phyloP scores from a whole-genome alignment of 2,888 invertebrate genomes.

The Schrankia costaestrigalis region DNA sequence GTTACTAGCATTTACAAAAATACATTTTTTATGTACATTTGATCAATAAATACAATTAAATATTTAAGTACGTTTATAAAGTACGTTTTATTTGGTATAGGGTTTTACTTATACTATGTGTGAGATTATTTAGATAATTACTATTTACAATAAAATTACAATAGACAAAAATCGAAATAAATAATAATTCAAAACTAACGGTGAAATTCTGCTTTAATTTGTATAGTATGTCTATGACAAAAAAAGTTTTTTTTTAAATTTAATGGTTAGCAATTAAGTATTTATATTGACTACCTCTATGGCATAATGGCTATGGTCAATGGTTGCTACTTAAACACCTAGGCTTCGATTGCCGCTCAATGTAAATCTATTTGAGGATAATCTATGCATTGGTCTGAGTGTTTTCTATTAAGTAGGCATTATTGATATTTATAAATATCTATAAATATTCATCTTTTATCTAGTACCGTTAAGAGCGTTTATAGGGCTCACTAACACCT shows the following conservation, averaged over 20 bases:
- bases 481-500: too few species aligned
- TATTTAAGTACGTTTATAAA: constrained; percentile 23
- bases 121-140: constrained; percentile 26
- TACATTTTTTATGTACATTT: constrained; percentile 34
- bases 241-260: too few species aligned
- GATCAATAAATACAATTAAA: constrained; percentile 2
- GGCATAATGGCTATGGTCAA: neutral
- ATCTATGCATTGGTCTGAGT: too few species aligned
- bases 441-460: too few species aligned
- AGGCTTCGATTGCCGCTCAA: too few species aligned
- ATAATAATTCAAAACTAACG: neutral
- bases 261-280: neutral
- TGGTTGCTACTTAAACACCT: too few species aligned
- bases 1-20: constrained; percentile 45
- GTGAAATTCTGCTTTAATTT: neutral
- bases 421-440: too few species aligned
- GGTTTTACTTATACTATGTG: constrained; percentile 13
- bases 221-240: neutral
- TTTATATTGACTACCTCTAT: neutral
- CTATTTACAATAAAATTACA: neutral
- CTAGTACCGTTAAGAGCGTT: too few species aligned
- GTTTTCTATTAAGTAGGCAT: too few species aligned
- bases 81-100: constrained; percentile 8
- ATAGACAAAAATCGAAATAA: neutral
- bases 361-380: too few species aligned